These are phyloP conservation scores for Glandiceps talaboti DNA, from an alignment of 53 echinoderm and acorn worm genomes.

Conservation along the genomic window DNA sequence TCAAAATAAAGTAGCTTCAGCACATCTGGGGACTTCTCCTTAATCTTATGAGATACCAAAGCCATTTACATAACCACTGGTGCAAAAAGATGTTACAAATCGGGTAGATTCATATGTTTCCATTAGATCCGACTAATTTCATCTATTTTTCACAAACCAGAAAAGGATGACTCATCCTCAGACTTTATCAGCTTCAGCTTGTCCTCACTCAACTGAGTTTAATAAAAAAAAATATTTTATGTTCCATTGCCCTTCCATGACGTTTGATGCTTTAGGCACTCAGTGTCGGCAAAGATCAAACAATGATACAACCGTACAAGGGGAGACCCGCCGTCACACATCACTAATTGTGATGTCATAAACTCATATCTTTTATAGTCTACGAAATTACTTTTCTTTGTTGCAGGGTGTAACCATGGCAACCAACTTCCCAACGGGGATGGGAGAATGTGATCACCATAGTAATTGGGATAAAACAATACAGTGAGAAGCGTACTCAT, in stretches of 20 bases:
- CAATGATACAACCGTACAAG: neutral
- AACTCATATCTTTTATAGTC: neutral
- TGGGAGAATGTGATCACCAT: too few relatives aligned
- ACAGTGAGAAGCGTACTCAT: too few relatives aligned
- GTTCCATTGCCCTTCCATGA: neutral
- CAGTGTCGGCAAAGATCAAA: neutral
- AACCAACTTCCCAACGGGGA: neutral
- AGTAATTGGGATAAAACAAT: too few relatives aligned
- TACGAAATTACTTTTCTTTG: neutral
- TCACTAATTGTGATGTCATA: neutral
- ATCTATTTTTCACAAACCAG: neutral
- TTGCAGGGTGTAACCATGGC: neutral
- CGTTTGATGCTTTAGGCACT: neutral
- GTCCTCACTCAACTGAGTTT: neutral
- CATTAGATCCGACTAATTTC: neutral
- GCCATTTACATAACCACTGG: too few relatives aligned
- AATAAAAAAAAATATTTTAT: too few relatives aligned
- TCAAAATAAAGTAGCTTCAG: too few relatives aligned
- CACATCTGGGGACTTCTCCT: too few relatives aligned
- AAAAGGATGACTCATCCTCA: neutral
- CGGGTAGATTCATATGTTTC: neutral
- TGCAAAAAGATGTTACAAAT: too few relatives aligned
- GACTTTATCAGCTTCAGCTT: neutral
- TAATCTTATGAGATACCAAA: too few relatives aligned
- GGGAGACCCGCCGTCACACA: neutral